Conservation (phyloP, 2,888 invertebrate species). For the Kryphioiulus occultus region DNA sequence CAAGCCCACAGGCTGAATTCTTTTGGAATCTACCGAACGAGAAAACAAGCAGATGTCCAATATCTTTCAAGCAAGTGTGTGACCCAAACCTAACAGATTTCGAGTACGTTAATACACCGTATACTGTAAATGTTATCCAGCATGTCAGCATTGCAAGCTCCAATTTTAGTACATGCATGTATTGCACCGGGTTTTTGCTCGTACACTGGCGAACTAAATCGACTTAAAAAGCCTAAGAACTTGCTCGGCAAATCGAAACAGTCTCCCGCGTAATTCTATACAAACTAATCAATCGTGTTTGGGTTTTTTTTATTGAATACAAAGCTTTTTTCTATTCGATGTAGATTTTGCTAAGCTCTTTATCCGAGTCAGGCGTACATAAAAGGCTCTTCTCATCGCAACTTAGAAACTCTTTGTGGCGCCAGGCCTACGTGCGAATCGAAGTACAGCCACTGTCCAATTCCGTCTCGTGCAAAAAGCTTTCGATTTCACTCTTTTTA, state of each 20-base stretch:
- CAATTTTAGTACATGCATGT: background rate
- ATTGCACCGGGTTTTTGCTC: background rate
- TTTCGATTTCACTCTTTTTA: constrained; percentile 31
- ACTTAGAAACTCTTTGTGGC: constrained; percentile 11
- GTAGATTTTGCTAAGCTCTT: constrained; percentile 35
- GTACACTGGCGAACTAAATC: background rate
- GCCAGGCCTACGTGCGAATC: background rate
- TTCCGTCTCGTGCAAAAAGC: background rate
- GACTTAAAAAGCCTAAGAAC: constrained; percentile 3
- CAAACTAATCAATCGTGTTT: constrained; percentile 35
- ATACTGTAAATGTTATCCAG: background rate
- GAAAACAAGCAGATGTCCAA: too few relatives aligned
- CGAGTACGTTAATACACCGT: background rate
- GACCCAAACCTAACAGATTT: background rate
- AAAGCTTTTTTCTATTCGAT: constrained; percentile 35
- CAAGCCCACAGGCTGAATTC: too few relatives aligned
- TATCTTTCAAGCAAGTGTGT: too few relatives aligned
- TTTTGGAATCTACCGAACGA: too few relatives aligned
- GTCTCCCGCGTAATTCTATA: background rate
- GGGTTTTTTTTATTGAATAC: constrained; percentile 15
- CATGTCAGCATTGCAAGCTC: too few relatives aligned
- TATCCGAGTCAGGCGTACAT: constrained; percentile 7
- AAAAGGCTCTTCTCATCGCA: constrained; percentile 31
- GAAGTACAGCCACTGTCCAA: background rate
- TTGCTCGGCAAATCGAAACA: background rate